Evolutionary conservation across 2,797 vertebrate genomes (phyloP).

Genomic region (Buceros bicornis): DNA sequence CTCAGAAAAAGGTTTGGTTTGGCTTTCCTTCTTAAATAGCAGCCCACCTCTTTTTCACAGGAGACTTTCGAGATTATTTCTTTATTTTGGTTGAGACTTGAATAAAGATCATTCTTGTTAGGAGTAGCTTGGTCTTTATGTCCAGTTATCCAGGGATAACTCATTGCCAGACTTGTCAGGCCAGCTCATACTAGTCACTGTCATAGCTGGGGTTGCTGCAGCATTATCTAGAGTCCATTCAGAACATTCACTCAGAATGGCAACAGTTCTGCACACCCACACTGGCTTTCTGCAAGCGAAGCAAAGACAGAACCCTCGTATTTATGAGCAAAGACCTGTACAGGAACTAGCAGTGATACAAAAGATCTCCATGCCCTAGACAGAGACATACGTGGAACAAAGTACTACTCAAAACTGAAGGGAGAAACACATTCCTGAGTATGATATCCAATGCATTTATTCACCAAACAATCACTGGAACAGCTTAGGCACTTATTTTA

Average conservation of each 20-base stretch:
- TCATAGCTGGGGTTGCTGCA: neutral
- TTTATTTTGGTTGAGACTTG: neutral
- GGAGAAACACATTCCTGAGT: neutral
- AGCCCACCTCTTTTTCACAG: neutral
- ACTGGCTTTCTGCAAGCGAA: neutral
- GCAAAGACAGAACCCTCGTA: neutral
- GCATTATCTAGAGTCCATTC: neutral
- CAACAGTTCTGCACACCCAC: neutral
- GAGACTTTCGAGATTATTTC: neutral
- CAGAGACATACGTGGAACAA: rapidly evolving
- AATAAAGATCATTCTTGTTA: neutral
- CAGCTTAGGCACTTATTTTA: neutral
- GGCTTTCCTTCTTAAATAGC: neutral
- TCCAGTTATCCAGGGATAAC: neutral
- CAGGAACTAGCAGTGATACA: neutral
- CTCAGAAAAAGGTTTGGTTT: neutral
- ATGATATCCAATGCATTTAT: neutral
- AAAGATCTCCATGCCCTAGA: neutral
- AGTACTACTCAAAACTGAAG: neutral
- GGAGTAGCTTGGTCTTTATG: neutral
- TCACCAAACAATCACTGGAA: neutral
- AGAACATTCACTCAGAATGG: neutral
- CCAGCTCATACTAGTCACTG: neutral
- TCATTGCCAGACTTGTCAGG: neutral
- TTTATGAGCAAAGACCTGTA: neutral